Evolutionary conservation across 92 coral and sea anemone species (phyloP).

Genomic region (Montipora capitata): DNA sequence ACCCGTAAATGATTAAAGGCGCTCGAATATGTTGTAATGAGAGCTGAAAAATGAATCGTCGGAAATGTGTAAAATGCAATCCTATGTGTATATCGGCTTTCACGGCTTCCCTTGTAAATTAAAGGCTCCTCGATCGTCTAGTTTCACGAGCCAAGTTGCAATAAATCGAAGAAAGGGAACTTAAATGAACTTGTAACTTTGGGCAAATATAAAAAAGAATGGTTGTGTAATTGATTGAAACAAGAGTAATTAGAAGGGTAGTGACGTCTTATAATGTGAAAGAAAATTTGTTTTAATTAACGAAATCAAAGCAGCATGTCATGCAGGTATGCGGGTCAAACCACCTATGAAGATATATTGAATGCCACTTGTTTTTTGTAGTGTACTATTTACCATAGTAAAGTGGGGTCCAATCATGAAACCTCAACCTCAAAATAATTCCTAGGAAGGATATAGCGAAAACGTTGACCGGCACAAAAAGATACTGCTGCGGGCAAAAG

Average conservation of each 20-base stretch:
- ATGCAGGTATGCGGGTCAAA: not conserved
- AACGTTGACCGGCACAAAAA: not conserved
- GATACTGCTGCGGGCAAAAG: not conserved
- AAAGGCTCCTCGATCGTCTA: not conserved
- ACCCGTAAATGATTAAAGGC: not conserved
- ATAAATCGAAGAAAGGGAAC: not conserved
- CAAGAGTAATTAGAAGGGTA: not conserved
- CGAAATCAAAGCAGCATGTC: not conserved
- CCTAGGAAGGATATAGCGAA: conserved; percentile 9
- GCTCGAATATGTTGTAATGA: not conserved
- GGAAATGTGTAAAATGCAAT: not conserved
- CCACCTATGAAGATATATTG: not conserved
- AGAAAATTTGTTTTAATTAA: conserved; percentile 9
- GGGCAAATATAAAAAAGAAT: not conserved
- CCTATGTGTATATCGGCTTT: not conserved
- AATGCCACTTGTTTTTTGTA: not conserved
- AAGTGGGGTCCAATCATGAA: conserved; percentile 5
- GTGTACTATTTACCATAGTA: conserved; percentile 8
- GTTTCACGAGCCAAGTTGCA: not conserved
- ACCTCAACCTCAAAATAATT: not conserved
- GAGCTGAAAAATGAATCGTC: not conserved
- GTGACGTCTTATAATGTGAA: not conserved
- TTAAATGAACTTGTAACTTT: no score
- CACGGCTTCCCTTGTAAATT: not conserved
- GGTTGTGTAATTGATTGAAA: not conserved